Evolutionary conservation across 1,140 invertebrate species (phyloP), one percentile per base, ranked within the genome.

Genomic region (Maconellicoccus hirsutus): DNA sequence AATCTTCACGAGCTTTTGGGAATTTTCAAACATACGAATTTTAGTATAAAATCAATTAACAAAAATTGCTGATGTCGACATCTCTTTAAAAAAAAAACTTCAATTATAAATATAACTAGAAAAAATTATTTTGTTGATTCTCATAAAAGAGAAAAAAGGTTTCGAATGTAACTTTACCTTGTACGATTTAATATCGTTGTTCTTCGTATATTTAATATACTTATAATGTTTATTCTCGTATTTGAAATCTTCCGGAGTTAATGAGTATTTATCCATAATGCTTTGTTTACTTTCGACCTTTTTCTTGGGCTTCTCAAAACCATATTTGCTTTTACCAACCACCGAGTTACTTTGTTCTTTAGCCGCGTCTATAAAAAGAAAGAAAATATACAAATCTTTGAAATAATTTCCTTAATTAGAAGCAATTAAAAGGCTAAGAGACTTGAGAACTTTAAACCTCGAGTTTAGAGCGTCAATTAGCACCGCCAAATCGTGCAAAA

Each of bases 191-290:
- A 25, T 22, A 38, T 88, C 88, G 75, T 84, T 84, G 74, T 85
- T 86, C 76, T 88, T 88, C 22, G 85, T 87, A 76, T 89, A 90
- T 78, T 89, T 89, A 74, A 89, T 85, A 77, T 89, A 89, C 75
- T 89, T 89, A 79, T 89, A 89, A 78, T 89, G 88, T 79, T 89
- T 89, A 81, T 89, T 89, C 75, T 89, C 87, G 76, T 88, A 89
- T 78, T 88, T 89, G 78, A 89, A 89, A 77, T 90, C 88, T 75
- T 88, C 85, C 6, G 87, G 87, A 6, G 86, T 88, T 76, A 88
- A 86, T 29, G 86, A 88, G 76, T 87, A 82, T 76, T 76, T 78
- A 73, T 77, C 75, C 22, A 71, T 73, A n/a, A 70, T 39, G 12
- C 25, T 33, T 70, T 75, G 72, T 39, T 71, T n/a, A 25, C 26